phyloP scores from a whole-genome alignment of 2,888 invertebrate genomes.

The Oscheius sp. region DNA sequence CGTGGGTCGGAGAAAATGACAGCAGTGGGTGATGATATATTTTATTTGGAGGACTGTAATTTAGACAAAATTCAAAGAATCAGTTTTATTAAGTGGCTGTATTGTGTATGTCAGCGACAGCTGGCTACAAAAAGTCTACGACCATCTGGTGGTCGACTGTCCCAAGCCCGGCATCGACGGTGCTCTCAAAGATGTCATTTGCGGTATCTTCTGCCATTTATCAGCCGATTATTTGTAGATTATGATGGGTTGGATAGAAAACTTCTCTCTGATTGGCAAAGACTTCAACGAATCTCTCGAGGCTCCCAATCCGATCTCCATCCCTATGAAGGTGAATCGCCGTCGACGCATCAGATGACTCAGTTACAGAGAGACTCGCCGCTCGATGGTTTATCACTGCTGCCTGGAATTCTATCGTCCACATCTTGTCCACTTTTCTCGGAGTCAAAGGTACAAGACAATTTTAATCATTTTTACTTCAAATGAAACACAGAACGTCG shows the following conservation, averaged over 20 bases:
- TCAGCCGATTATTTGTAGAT: conserved; percentile 35
- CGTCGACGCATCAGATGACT: background rate
- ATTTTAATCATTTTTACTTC: background rate
- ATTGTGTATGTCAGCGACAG: conserved; percentile 91
- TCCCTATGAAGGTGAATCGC: conserved; percentile 13
- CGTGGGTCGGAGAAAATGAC: conserved; percentile 37
- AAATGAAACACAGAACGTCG: conserved; percentile 37
- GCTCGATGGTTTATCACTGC: conserved; percentile 54
- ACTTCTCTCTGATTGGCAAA: conserved; percentile 55
- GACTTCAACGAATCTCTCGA: conserved; percentile 40
- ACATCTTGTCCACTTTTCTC: conserved; percentile 56
- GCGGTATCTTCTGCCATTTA: too few relatives aligned
- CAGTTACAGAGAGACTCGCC: conserved; percentile 41
- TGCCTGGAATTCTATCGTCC: conserved; percentile 55
- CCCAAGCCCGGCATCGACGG: conserved; percentile 13
- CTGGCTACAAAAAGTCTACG: conserved; percentile 92
- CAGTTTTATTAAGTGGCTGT: conserved; percentile 79
- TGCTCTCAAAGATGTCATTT: conserved; percentile 26
- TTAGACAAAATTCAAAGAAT: conserved; percentile 49
- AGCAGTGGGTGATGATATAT: conserved; percentile 26
- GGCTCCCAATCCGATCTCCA: conserved; percentile 16
- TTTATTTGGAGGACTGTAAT: background rate
- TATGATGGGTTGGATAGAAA: conserved; percentile 53
- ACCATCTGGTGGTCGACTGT: conserved; percentile 72
- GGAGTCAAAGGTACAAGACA: conserved; percentile 43